Evolutionary conservation across 1,140 invertebrate species (phyloP), one percentile per base, ranked within the genome.

Genomic region (Tribolium madens): DNA sequence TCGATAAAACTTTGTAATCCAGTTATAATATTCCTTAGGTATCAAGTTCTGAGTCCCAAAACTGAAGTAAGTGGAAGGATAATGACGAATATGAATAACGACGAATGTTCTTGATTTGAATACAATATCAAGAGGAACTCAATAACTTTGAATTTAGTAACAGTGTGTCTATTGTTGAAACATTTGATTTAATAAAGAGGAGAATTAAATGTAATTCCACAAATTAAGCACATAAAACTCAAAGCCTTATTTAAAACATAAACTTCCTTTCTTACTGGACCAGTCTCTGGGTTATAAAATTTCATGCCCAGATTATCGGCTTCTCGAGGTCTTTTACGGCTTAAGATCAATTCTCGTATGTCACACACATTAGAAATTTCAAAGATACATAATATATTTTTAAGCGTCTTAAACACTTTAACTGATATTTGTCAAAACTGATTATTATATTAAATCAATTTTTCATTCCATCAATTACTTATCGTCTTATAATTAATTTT

Each of bases 71-170:
- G 57, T 13, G 52, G 26, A 33, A 64, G 57, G 57, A 26, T 64
- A 64, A 64, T 26, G 53, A 60, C 18, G 53, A 60, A 60, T 64
- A 64, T 33, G 57, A 64, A 64, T 64, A 64, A 64, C 57, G 26
- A 64, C 57, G 57, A 64, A 64, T 64, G 57, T 64, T 64, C 57
- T 64, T 33, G 57, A 64, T 64, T 64, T 64, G 57, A 64, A 64
- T 64, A 64, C 57, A 33, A 64, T 64, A 64, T 64, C 57, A 10
- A 33, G 57, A 64, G 57, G 52, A 57, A 57, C 52, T 57, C 52
- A 57, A 57, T 57, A 64, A 64, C 57, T 64, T 31, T 9, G 17
- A 12, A 64, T 64, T 64, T 64, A 33, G 57, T 64, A 64, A 42
- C 57, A 64, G 57, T 64, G 31, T 33, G 26, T 13, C 57, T 64